Evolutionary conservation across 2,113 vertebrate genomes (phyloP), one percentile per base, ranked within the genome.

Genomic region (Glaucomys volans): DNA sequence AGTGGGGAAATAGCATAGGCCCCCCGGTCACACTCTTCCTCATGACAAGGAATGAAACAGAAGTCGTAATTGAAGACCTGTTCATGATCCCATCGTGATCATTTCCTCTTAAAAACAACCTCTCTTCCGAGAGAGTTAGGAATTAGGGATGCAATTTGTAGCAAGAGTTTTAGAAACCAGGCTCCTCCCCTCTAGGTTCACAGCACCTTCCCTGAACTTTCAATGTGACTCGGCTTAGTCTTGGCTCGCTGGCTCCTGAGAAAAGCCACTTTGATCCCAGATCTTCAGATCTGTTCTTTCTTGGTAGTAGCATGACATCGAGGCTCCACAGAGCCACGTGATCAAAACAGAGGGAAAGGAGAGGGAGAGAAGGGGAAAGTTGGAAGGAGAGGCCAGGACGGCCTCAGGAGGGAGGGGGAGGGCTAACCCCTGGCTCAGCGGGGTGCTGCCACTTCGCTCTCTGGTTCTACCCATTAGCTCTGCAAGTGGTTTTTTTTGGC

Each of bases 401-500:
- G 5, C 16, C 26, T 10, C 5, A 22, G 16, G 9, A 24, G 11
- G 24, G 1, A 24, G 7, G 64, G 10, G 1, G 7, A 0, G 8
- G 59, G 4, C 13, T 71, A 26, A 28, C 57, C 54, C 20, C 44
- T n/a, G 30, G n/a, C 79, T 83, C 52, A 66, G 30, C 8, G 30
- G 95, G 75, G 13, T 52, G 64, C 44, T 26, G 16, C 50, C 35
- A 32, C 94, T 79, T 93, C 82, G 90, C 62, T 96, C 84, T 42
- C 66, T 64, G 88, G 74, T 75, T 44, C 96, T 83, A 85, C 88
- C 96, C 82, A 94, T 97, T 77, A 96, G 77, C 94, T 92, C 52
- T 0, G 81, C 94, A 88, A 94, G 30, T 74, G 94, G 92, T 0
- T 82, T 88, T 42, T 59, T 95, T 95, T 96, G 94, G 97, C 96